Evolutionary conservation across 2,797 vertebrate species (phyloP).

Genomic region (Anguilla marmorata): DNA sequence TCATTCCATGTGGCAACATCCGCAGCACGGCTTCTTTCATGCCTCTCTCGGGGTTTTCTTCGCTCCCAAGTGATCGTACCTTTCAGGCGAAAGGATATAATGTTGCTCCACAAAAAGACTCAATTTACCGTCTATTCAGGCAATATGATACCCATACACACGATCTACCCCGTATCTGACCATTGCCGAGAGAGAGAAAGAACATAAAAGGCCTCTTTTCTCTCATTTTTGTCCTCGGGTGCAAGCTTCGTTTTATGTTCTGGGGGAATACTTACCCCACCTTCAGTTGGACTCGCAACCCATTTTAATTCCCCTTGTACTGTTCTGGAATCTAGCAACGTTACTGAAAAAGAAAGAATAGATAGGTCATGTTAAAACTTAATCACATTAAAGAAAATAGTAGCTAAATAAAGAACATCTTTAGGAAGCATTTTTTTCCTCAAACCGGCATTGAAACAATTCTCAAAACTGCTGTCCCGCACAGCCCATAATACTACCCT

Average conservation of each 20-base stretch:
- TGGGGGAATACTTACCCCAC: conserved; percentile 87
- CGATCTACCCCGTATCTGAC: conserved; percentile 52
- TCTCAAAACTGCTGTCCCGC: not conserved
- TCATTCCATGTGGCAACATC: conserved; percentile 7
- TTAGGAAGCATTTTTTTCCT: not conserved
- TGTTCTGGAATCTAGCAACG: conserved; percentile 95
- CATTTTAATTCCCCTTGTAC: conserved; percentile 98
- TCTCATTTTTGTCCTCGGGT: conserved; percentile 45
- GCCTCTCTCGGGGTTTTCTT: not conserved
- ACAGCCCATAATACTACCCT: too few species aligned
- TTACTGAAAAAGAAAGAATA: conserved; percentile 76
- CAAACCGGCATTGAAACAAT: not conserved
- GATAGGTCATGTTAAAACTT: not conserved
- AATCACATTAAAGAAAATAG: not conserved
- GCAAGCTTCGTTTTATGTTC: conserved; percentile 45
- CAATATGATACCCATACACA: conserved; percentile 69
- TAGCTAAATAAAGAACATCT: not conserved
- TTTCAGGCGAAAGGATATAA: conserved; percentile 57
- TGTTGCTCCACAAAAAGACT: conserved; percentile 76
- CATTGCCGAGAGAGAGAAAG: conserved; percentile 17
- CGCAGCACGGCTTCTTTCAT: not conserved
- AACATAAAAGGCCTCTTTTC: conserved; percentile 59
- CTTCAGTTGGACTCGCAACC: conserved; percentile 95
- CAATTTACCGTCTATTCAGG: conserved; percentile 61
- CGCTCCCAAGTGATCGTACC: not conserved